These are phyloP conservation scores for Drosophila fungiperda DNA, from an alignment of 2,888 invertebrate species.

Conservation along the genomic window DNA sequence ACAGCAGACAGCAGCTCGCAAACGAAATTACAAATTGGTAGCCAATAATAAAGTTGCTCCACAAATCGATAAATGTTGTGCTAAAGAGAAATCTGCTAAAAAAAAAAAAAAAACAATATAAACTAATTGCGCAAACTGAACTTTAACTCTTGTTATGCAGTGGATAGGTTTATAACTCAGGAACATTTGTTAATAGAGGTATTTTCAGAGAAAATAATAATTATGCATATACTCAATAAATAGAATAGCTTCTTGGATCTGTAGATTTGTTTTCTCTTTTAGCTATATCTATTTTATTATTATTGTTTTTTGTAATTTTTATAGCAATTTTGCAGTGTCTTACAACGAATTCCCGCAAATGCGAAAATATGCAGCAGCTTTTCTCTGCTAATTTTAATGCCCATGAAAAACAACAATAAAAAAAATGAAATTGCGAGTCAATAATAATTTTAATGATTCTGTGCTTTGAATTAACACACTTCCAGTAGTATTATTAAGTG, in stretches of 20 bases:
- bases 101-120: background rate
- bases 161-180: background rate
- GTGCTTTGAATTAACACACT: background rate
- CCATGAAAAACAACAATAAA: background rate
- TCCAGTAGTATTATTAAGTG: background rate
- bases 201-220: background rate
- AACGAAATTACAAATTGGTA: slow-evolving; percentile 14
- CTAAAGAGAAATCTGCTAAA: background rate
- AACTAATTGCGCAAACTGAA: background rate
- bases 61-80: slow-evolving; percentile 28
- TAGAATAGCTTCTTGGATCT: too few relatives aligned
- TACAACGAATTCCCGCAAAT: background rate
- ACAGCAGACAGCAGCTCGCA: slow-evolving; percentile 11
- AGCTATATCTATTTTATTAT: background rate
- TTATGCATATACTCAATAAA: background rate
- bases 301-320: background rate
- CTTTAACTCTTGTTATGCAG: background rate
- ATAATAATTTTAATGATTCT: too few relatives aligned
- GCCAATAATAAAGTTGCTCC: slow-evolving; percentile 26
- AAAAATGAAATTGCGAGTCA: background rate
- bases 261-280: background rate
- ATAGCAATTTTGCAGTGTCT: background rate
- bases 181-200: background rate
- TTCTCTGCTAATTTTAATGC: background rate
- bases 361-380: background rate